Evolutionary conservation across 1,140 invertebrate species (phyloP).

Genomic region (Globodera ellingtonae): DNA sequence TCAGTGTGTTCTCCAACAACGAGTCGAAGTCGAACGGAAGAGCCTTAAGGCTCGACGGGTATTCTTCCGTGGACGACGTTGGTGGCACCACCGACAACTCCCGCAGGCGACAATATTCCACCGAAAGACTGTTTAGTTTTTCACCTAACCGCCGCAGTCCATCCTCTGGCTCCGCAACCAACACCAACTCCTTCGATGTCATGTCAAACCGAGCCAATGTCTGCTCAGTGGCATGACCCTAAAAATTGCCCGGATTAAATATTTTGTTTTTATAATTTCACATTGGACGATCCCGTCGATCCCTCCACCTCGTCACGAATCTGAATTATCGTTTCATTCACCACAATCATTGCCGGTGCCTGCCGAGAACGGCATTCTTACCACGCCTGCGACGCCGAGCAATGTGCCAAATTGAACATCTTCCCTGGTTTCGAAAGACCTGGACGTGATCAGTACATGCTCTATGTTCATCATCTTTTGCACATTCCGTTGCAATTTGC

Average conservation of each 20-base stretch:
- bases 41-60: background rate
- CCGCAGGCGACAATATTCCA: conserved; percentile 38
- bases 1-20: background rate
- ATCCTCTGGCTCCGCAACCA: conserved; percentile 41
- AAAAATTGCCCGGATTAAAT: too few species aligned
- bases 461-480: conserved; percentile 45
- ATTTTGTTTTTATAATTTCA: background rate
- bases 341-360: background rate
- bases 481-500: conserved; percentile 35
- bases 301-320: conserved; percentile 29
- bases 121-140: conserved; percentile 16
- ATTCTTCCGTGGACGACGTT: background rate
- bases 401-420: background rate
- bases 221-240: conserved; percentile 13
- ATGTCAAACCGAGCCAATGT: conserved; percentile 36
- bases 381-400: background rate
- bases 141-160: conserved; percentile 41
- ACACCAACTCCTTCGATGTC: conserved; percentile 32
- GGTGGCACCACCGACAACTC: background rate
- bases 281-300: background rate
- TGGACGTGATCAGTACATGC: conserved; percentile 41
- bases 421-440: conserved; percentile 30
- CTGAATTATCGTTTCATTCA: conserved; percentile 30
- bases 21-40: background rate
- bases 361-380: background rate